Percentiles rank a stretch among this genome's conserved stretches.
Evolutionary conservation across 2,797 vertebrate species (phyloP).

Genomic region (Florisuga fusca): DNA sequence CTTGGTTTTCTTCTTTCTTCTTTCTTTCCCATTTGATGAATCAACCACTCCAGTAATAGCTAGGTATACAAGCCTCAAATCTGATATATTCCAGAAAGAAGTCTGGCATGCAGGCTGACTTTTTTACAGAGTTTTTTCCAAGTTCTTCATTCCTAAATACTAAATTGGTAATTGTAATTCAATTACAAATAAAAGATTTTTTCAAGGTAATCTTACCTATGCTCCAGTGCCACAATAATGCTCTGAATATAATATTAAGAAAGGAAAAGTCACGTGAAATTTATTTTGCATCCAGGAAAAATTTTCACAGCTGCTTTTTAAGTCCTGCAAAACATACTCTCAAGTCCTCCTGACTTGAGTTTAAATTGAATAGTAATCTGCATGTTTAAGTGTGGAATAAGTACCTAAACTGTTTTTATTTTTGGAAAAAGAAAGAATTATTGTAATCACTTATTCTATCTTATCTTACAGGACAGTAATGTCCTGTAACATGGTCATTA

Average conservation of each 20-base stretch:
- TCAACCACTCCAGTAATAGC: background rate
- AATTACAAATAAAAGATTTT: background rate
- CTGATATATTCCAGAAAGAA: background rate
- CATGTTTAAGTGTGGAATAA: background rate
- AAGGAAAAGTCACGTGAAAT: background rate
- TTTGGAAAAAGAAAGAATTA: background rate
- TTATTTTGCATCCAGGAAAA: background rate
- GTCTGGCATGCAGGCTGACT: background rate
- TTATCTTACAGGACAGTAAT: background rate
- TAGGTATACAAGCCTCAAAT: background rate
- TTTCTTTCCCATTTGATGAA: background rate
- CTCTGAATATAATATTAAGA: background rate
- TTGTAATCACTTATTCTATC: background rate
- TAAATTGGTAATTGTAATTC: background rate
- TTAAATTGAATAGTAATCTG: background rate
- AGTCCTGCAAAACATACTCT: background rate
- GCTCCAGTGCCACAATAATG: background rate
- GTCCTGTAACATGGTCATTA: background rate
- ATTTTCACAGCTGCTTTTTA: background rate
- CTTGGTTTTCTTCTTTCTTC: background rate
- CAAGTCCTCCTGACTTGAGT: background rate
- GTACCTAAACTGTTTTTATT: background rate
- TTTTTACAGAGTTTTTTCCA: background rate
- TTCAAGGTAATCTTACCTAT: background rate
- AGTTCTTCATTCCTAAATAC: background rate